A percentile compares a stretch with the other conserved stretches of the same genome.
Conservation (phyloP, 2,888 invertebrate species). For the Agrotis ipsilon region DNA sequence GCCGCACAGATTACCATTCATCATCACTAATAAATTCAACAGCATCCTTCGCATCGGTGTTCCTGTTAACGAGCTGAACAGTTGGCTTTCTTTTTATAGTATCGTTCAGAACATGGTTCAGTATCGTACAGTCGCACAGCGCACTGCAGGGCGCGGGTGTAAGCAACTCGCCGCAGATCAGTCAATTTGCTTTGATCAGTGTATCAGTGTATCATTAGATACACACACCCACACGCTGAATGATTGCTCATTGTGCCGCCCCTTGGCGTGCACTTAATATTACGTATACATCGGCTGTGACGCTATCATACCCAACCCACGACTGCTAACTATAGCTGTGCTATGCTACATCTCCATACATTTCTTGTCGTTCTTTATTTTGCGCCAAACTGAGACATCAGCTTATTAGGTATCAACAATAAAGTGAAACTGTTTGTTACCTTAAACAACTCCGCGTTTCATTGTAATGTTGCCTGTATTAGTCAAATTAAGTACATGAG, state of each 20-base stretch:
- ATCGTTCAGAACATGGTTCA: slow-evolving; percentile 6
- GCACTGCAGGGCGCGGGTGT: slow-evolving; percentile 31
- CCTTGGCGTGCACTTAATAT: slow-evolving; percentile 69
- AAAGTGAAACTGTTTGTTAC: slow-evolving; percentile 49
- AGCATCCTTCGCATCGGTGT: slow-evolving; percentile 53
- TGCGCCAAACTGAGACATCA: slow-evolving; percentile 49
- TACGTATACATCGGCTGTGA: slow-evolving; percentile 63
- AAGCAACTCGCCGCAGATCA: slow-evolving; percentile 70
- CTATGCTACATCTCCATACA: slow-evolving; percentile 43
- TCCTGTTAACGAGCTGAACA: slow-evolving; percentile 59
- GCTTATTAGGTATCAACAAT: slow-evolving; percentile 61
- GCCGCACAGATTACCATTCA: slow-evolving; percentile 59
- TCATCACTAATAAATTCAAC: slow-evolving; percentile 60
- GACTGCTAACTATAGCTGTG: slow-evolving; percentile 54
- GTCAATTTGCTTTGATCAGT: slow-evolving; percentile 75
- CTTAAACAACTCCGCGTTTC: slow-evolving; percentile 47
- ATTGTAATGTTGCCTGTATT: slow-evolving; percentile 59
- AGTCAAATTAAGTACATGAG: slow-evolving; percentile 53
- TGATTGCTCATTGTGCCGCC: slow-evolving; percentile 74
- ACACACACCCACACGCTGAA: slow-evolving; percentile 74
- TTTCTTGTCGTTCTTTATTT: slow-evolving; percentile 57
- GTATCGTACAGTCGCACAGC: slow-evolving; percentile 8
- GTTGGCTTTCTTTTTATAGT: slow-evolving; percentile 54
- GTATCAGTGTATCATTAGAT: slow-evolving; percentile 69
- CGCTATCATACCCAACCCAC: slow-evolving; percentile 66